These are phyloP conservation scores for Monodelphis domestica DNA, from an alignment of 2,797 vertebrate species.

Conservation along the genomic window DNA sequence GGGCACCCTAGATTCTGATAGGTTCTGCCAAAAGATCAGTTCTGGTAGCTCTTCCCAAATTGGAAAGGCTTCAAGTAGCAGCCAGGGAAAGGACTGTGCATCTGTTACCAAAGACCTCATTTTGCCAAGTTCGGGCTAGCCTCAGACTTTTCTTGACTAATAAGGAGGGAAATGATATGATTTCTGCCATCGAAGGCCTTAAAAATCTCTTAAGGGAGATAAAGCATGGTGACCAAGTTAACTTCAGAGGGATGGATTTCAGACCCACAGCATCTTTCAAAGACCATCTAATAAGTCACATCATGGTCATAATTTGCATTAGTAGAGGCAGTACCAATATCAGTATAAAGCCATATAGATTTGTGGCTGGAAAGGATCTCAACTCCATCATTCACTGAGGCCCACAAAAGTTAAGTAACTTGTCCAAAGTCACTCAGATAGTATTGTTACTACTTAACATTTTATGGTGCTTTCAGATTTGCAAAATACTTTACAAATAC, in stretches of 20 bases:
- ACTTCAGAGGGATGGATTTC: not conserved
- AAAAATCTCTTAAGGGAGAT: not conserved
- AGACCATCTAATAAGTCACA: not conserved
- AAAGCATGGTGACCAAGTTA: not conserved
- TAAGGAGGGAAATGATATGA: not conserved
- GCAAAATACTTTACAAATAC: not conserved
- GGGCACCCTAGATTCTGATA: not conserved
- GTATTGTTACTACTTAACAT: not conserved
- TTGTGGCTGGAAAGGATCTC: not conserved
- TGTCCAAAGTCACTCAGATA: not conserved
- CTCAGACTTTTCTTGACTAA: not conserved
- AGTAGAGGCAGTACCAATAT: not conserved
- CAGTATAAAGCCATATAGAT: not conserved
- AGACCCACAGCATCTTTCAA: not conserved
- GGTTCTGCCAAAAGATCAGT: not conserved
- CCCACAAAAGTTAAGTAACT: not conserved
- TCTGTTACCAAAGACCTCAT: not conserved
- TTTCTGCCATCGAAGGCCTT: not conserved
- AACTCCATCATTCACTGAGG: not conserved
- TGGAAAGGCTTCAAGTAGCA: not conserved
- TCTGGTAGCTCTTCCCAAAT: not conserved
- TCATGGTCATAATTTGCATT: not conserved
- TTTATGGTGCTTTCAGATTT: not conserved
- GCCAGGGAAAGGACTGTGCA: not conserved
- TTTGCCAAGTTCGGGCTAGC: not conserved